Evolutionary conservation across 2,888 invertebrate genomes (phyloP).

Genomic region (Endomychus coccineus): DNA sequence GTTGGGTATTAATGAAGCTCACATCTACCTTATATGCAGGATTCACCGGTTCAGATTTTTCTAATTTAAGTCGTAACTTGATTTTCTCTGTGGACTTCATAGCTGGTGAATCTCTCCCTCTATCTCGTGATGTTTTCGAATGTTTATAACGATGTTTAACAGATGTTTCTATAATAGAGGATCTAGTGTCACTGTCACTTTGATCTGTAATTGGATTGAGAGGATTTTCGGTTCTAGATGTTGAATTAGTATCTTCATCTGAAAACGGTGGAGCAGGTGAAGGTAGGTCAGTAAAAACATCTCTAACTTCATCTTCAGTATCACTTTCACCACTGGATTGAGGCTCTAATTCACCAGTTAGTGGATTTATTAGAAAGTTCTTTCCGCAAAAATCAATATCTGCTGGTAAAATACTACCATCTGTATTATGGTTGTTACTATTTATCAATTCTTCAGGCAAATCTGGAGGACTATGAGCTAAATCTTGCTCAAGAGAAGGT

Average conservation of each 20-base stretch:
- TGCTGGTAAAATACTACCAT: neutral
- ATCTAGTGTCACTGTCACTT: conserved; percentile 40
- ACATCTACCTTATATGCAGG: conserved; percentile 76
- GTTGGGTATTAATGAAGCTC: conserved; percentile 58
- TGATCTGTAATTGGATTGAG: conserved; percentile 33
- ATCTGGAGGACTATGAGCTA: conserved; percentile 48
- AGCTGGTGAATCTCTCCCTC: conserved; percentile 39
- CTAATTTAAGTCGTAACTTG: conserved; percentile 73
- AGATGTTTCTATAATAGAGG: conserved; percentile 29
- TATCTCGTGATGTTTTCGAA: conserved; percentile 23
- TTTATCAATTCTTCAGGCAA: conserved; percentile 50
- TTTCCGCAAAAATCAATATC: conserved; percentile 4
- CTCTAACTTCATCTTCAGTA: conserved; percentile 40
- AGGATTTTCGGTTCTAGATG: conserved; percentile 42
- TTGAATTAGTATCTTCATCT: conserved; percentile 54
- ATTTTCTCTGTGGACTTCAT: conserved; percentile 61
- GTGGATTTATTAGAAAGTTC: conserved; percentile 76
- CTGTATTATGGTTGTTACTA: conserved; percentile 3
- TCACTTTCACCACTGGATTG: conserved; percentile 60
- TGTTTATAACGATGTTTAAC: conserved; percentile 14
- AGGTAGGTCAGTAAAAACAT: conserved; percentile 41
- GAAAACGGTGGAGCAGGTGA: conserved; percentile 42
- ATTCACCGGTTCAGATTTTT: conserved; percentile 72
- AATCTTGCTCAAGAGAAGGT: conserved; percentile 54
- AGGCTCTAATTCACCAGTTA: conserved; percentile 79